Percentiles rank a stretch among this genome's conserved stretches.
Evolutionary conservation across 2,797 vertebrate genomes (phyloP).

Genomic region (Paedocypris micromegethes): DNA sequence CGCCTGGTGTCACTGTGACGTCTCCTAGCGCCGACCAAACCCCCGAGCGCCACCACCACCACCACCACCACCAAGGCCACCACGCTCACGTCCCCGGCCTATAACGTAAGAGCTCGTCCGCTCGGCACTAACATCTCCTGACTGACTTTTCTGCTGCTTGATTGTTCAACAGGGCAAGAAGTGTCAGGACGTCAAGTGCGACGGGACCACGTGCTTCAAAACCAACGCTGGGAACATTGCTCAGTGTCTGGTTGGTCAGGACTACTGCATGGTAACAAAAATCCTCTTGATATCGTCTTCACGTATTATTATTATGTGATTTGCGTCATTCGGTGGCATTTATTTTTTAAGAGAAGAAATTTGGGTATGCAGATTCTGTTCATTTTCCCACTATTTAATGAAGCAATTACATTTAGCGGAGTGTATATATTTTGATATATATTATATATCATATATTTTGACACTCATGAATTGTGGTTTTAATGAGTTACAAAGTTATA

Average conservation of each 20-base stretch:
- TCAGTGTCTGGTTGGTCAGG: slow-evolving; percentile 29
- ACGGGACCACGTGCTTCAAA: slow-evolving; percentile 62
- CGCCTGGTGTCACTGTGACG: too few species aligned
- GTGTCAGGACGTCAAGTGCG: slow-evolving; percentile 65
- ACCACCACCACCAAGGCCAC: slow-evolving; percentile 18
- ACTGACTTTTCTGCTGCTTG: background rate
- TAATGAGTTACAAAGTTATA: too few species aligned
- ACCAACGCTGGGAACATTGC: background rate
- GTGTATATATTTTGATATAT: too few species aligned
- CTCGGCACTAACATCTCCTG: background rate
- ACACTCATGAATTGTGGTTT: too few species aligned
- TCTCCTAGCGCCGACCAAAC: background rate
- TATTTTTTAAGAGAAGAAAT: too few species aligned
- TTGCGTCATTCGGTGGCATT: too few species aligned
- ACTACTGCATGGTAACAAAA: slow-evolving; percentile 44
- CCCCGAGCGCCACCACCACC: slow-evolving; percentile 10
- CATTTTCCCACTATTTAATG: too few species aligned
- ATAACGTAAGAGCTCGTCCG: slow-evolving; percentile 58
- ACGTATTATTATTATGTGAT: too few species aligned
- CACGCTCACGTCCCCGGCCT: slow-evolving; percentile 24
- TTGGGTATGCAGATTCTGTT: too few species aligned
- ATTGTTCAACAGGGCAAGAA: slow-evolving; percentile 63
- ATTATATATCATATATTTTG: too few species aligned
- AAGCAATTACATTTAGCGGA: too few species aligned
- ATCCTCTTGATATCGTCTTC: too few species aligned